These are phyloP conservation scores for Acropternis orthonyx DNA, from an alignment of 2,797 vertebrate genomes.

Conservation along the genomic window DNA sequence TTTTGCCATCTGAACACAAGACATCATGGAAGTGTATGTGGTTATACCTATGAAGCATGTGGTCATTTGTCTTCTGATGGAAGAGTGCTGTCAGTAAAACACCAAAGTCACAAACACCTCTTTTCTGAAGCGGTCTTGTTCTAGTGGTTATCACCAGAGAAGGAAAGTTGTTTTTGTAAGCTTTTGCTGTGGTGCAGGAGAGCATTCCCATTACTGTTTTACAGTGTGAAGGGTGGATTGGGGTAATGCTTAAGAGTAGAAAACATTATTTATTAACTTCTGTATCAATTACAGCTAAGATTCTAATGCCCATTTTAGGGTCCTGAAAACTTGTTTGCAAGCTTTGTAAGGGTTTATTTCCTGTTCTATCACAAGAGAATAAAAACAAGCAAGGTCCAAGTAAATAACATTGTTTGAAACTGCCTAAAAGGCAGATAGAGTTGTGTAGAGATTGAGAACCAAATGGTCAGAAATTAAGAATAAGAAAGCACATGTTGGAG, in stretches of 20 bases:
- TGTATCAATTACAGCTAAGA: background rate
- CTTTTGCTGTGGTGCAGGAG: rapidly evolving
- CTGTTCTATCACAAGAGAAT: background rate
- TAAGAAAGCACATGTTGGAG: rapidly evolving
- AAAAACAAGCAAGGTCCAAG: background rate
- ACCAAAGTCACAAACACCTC: rapidly evolving
- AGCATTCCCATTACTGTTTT: background rate
- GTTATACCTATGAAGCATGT: background rate
- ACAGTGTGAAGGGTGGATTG: rapidly evolving
- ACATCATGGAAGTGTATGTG: rapidly evolving
- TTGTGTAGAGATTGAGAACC: background rate
- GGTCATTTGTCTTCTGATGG: background rate
- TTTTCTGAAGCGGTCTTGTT: background rate
- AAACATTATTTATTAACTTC: background rate
- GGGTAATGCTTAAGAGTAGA: background rate
- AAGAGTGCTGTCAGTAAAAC: background rate
- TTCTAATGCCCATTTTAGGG: background rate
- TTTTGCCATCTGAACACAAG: background rate
- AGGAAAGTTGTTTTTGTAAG: background rate
- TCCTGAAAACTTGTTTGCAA: background rate
- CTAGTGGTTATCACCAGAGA: background rate
- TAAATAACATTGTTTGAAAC: background rate
- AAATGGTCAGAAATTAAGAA: background rate
- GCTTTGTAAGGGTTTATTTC: background rate
- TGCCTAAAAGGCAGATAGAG: background rate